Conservation (phyloP, 35 echinoderm and acorn worm genomes). For the Ptychodera flava region DNA sequence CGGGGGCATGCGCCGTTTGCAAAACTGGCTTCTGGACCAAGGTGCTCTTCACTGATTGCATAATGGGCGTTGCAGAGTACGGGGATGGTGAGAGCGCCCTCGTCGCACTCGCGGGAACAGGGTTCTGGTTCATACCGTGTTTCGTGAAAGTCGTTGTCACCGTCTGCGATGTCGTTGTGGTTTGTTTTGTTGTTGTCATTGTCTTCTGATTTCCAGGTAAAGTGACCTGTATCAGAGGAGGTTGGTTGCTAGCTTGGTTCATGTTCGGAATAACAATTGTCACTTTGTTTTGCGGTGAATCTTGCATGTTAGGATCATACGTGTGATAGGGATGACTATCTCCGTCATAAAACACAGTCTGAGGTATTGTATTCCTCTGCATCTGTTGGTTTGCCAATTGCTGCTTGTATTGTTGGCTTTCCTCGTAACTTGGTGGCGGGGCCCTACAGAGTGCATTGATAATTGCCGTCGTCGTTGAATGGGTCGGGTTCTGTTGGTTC, state of each 20-base stretch:
- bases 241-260: not conserved
- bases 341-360: not conserved
- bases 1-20: slow-evolving; percentile 89
- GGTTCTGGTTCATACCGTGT: slow-evolving; percentile 4
- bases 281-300: not conserved
- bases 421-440: not conserved
- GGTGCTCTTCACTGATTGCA: slow-evolving; percentile 63
- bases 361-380: not conserved
- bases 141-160: not conserved
- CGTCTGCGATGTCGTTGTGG: not conserved
- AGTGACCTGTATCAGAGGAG: not conserved
- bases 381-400: not conserved
- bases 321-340: not conserved
- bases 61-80: slow-evolving; percentile 36
- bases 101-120: slow-evolving; percentile 76
- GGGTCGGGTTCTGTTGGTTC: not conserved
- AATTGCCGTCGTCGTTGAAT: not conserved
- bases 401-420: not conserved
- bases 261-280: not conserved
- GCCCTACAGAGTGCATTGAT: not conserved
- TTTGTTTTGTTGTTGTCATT: not conserved
- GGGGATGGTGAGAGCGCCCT: slow-evolving; percentile 42
- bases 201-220: not conserved
- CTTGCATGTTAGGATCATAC: not conserved
- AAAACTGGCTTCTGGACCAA: slow-evolving; percentile 82